Evolutionary conservation across 1,140 invertebrate genomes (phyloP), one percentile per base, ranked within the genome.

Genomic region (Oncopeltus fasciatus): DNA sequence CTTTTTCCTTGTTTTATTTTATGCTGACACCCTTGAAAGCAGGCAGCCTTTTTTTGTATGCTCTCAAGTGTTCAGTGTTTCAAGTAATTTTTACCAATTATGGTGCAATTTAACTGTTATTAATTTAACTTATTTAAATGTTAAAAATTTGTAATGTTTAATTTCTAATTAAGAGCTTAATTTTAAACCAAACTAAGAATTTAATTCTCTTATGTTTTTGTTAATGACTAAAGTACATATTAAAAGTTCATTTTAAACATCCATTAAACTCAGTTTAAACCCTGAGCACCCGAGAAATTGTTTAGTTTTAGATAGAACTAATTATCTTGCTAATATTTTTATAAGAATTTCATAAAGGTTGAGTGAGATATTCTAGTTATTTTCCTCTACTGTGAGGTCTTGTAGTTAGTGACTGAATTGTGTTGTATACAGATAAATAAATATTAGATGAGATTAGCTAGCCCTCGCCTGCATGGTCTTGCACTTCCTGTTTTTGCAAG

Each of bases 391-490:
- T n/a, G n/a, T n/a, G n/a, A n/a, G n/a, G n/a, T n/a, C n/a, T n/a
- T n/a, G n/a, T 56, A 56, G 21, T 9, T 31, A 44, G 44, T 43
- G 33, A 43, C 21, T 38, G 33, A 33, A 38, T n/a, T 59, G 33
- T 49, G 47, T 59, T 20, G 27, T 20, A 20, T 26, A n/a, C n/a
- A n/a, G n/a, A n/a, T n/a, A n/a, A n/a, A n/a, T n/a, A 56, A 5
- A 28, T 5, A 16, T 59, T 26, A 44, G 21, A 38, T 44, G 21
- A 28, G 31, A 59, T 27, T 59, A 46, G 26, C 43, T 58, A 27
- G 31, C 27, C 38, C 26, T 57, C 24, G 61, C 47, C 28, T 57
- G 61, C 33, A 44, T 59, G 44, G 57, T 58, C 12, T 11, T 20
- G 47, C 47, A 49, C 47, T 49, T 49, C 47, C 47, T 49, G n/a